These are phyloP conservation scores for Nicator chloris DNA, from an alignment of 2,113 vertebrate genomes.

Conservation along the genomic window DNA sequence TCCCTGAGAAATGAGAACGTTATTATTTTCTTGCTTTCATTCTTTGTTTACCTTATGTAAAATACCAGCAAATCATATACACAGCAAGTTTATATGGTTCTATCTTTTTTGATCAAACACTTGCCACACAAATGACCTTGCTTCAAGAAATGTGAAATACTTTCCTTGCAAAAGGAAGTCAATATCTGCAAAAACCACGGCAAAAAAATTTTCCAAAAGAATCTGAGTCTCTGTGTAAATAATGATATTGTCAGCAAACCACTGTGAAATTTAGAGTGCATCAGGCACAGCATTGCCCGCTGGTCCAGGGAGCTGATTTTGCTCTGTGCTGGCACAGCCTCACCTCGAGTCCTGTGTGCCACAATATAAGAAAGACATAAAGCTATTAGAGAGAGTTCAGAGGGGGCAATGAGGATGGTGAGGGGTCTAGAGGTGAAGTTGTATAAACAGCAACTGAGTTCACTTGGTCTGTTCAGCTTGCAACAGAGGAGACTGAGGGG, in stretches of 20 bases:
- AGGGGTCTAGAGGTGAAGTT: background rate
- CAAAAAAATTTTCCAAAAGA: background rate
- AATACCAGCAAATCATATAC: background rate
- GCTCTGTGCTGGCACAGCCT: background rate
- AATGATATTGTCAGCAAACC: background rate
- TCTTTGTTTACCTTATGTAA: background rate
- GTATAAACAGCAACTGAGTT: background rate
- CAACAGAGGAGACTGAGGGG: background rate
- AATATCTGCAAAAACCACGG: background rate
- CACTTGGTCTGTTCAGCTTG: background rate
- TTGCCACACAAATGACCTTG: background rate
- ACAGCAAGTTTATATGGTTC: background rate
- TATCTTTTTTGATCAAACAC: background rate
- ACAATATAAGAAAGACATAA: background rate
- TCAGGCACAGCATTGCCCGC: background rate
- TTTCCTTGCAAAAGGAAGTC: background rate
- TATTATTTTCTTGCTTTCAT: background rate
- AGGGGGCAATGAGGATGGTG: background rate
- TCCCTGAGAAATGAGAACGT: background rate
- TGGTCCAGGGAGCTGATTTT: rapidly evolving
- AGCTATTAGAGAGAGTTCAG: background rate
- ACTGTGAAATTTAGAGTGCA: background rate
- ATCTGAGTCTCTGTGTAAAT: background rate
- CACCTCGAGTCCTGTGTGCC: background rate
- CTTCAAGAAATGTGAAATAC: background rate